A percentile compares a stretch with the other conserved stretches of the same genome.
Evolutionary conservation across 2,113 vertebrate species (phyloP).

Genomic region (Platysteira castanea): DNA sequence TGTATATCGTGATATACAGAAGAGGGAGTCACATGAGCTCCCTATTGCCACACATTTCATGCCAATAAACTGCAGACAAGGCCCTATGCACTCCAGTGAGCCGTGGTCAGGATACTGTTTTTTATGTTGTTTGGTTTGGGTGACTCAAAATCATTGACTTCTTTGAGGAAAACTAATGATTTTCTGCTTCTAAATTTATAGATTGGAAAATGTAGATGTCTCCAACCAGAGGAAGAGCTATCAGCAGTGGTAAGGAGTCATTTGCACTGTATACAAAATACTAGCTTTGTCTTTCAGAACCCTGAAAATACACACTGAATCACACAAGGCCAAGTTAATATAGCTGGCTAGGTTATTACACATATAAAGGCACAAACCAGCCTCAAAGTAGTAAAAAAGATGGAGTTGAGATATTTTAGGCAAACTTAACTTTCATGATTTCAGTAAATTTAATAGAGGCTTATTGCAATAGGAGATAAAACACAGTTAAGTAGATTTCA

Average conservation of each 20-base stretch:
- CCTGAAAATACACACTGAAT: background rate
- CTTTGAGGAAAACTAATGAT: background rate
- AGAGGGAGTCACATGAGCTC: background rate
- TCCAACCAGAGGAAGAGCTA: background rate
- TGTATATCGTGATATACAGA: background rate
- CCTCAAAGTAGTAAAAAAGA: background rate
- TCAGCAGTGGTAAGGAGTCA: background rate
- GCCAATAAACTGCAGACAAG: background rate
- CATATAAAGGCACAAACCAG: background rate
- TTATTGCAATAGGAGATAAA: background rate
- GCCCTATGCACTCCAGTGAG: background rate
- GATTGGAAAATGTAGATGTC: background rate
- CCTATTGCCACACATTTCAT: background rate
- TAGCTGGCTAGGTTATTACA: background rate
- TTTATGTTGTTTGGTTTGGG: background rate
- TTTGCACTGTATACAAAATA: background rate
- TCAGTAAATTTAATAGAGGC: background rate
- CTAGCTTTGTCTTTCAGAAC: background rate
- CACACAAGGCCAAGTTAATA: background rate
- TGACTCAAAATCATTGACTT: background rate
- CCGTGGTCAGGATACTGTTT: rapidly evolving
- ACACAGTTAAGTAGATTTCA: background rate
- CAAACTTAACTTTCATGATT: background rate
- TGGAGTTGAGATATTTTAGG: background rate
- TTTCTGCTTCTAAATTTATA: background rate